Conservation (phyloP, 2,113 vertebrate species). For the Ciconia stormi region DNA sequence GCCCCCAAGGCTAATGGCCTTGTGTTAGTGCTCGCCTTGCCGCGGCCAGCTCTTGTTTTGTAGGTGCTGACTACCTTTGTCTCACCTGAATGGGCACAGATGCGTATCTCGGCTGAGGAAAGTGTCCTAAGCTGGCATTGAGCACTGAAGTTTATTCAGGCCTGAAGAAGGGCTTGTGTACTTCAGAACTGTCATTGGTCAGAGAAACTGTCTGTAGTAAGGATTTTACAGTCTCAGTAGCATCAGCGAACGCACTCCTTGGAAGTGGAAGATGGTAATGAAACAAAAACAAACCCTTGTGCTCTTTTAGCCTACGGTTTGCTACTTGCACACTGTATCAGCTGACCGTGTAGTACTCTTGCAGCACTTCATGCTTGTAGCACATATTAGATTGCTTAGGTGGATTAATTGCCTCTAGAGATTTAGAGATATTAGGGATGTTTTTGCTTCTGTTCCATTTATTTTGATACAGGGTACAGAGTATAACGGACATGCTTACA, state of each 20-base stretch:
- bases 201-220: background rate
- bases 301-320: rapidly evolving
- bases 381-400: rapidly evolving
- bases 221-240: rapidly evolving
- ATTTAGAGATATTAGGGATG: no score
- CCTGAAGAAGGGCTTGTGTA: no score
- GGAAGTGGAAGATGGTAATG: no score
- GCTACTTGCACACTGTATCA: rapidly evolving
- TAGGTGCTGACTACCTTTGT: rapidly evolving
- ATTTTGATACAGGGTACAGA: background rate
- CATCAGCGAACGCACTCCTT: rapidly evolving
- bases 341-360: no score
- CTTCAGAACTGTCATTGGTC: no score
- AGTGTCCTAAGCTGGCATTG: rapidly evolving
- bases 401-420: background rate
- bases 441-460: background rate
- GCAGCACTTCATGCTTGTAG: rapidly evolving
- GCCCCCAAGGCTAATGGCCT: rapidly evolving
- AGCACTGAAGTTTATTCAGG: rapidly evolving
- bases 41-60: rapidly evolving
- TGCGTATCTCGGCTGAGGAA: rapidly evolving
- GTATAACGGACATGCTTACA: background rate
- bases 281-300: background rate
- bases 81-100: rapidly evolving
- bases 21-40: rapidly evolving